These are phyloP conservation scores for Mustelus asterias DNA, from an alignment of 2,113 vertebrate genomes.

Conservation along the genomic window DNA sequence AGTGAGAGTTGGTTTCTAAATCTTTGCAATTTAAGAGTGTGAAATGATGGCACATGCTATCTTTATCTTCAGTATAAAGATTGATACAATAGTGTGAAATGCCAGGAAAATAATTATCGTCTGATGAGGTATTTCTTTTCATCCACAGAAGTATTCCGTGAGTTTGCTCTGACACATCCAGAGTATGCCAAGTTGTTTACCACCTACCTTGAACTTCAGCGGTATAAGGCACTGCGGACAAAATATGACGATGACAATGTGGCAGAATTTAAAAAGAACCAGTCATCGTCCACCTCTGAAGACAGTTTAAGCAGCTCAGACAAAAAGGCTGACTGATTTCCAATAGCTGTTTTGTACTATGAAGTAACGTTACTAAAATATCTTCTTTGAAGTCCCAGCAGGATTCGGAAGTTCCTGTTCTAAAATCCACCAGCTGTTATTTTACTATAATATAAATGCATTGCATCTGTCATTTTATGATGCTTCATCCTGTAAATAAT, in stretches of 20 bases:
- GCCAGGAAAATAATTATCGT: neutral
- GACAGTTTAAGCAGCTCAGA: conserved; percentile 64
- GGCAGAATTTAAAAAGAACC: conserved; percentile 48
- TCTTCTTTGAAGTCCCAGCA: neutral
- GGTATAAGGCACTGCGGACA: conserved; percentile 67
- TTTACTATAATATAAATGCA: neutral
- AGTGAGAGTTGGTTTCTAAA: neutral
- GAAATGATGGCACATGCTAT: neutral
- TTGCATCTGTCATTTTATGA: neutral
- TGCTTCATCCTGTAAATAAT: conserved; percentile 19
- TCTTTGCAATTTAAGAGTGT: too few species aligned
- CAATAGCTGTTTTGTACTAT: neutral
- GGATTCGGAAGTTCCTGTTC: neutral
- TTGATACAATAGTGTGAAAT: neutral
- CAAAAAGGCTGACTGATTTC: conserved; percentile 85
- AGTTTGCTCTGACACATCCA: conserved; percentile 77
- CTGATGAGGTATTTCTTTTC: conserved; percentile 37
- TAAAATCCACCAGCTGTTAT: neutral
- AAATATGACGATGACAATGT: conserved; percentile 44
- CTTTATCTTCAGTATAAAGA: conserved; percentile 25
- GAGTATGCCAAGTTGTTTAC: conserved; percentile 92
- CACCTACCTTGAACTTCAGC: conserved; percentile 88
- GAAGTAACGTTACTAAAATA: neutral
- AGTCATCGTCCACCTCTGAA: conserved; percentile 49
- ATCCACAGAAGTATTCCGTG: conserved; percentile 73